Percentiles rank a stretch among this genome's conserved stretches.
Evolutionary conservation across 2,888 invertebrate genomes (phyloP).

Genomic region (Nomada lathburiana): DNA sequence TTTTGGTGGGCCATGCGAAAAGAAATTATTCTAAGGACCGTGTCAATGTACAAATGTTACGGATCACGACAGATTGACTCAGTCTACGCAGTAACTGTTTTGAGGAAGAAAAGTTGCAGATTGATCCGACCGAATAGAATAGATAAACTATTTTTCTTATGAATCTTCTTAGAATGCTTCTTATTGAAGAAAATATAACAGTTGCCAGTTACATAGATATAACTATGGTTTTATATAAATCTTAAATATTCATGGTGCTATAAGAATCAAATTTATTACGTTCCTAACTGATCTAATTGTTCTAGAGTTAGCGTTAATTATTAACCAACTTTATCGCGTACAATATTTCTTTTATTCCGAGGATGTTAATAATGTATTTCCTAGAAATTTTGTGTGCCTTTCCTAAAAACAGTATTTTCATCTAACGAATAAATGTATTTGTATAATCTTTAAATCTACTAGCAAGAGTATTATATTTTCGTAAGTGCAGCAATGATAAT

Average conservation of each 20-base stretch:
- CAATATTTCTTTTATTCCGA: slow-evolving; percentile 1
- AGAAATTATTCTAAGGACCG: not conserved
- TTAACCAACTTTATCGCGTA: slow-evolving; percentile 4
- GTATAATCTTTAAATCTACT: slow-evolving; percentile 1
- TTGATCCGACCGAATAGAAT: slow-evolving; percentile 16
- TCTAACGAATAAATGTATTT: not conserved
- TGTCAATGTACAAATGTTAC: slow-evolving; percentile 34
- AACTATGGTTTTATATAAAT: slow-evolving; percentile 13
- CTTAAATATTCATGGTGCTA: slow-evolving; percentile 23
- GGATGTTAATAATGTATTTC: not conserved
- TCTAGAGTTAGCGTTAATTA: slow-evolving; percentile 1
- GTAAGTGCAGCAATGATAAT: not conserved
- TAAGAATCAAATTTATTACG: slow-evolving; percentile 10
- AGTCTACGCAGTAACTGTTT: slow-evolving; percentile 9
- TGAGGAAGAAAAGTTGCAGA: slow-evolving; percentile 34
- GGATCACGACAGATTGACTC: slow-evolving; percentile 12
- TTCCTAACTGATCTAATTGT: slow-evolving; percentile 30
- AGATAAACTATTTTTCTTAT: slow-evolving; percentile 48
- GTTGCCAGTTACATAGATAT: slow-evolving; percentile 27
- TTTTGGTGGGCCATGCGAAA: not conserved
- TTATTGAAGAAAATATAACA: slow-evolving; percentile 9
- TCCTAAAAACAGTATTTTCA: not conserved
- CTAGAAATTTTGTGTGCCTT: not conserved
- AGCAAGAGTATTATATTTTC: not conserved
- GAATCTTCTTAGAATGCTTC: slow-evolving; percentile 32